These are phyloP conservation scores for Panulirus ornatus DNA, from an alignment of 1,140 invertebrate species.

Conservation along the genomic window DNA sequence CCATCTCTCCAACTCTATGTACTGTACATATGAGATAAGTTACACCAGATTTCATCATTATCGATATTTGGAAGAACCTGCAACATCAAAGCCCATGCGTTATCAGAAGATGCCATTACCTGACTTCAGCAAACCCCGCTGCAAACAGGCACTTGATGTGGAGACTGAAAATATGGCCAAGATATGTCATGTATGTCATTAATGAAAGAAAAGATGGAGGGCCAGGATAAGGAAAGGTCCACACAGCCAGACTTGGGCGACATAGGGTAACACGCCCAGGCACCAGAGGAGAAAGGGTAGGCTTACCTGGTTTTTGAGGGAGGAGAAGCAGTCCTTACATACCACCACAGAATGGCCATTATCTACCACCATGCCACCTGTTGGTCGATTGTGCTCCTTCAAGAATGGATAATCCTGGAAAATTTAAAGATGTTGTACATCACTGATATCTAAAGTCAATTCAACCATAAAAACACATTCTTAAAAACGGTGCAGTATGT, in stretches of 20 bases:
- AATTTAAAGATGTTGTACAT: too few species aligned
- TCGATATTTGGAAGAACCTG: constrained; percentile 29
- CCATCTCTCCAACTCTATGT: constrained; percentile 92
- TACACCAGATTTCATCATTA: constrained; percentile 56
- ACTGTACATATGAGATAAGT: constrained; percentile 80
- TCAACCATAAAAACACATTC: too few species aligned
- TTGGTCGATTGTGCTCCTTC: constrained; percentile 88
- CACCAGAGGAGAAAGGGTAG: not conserved
- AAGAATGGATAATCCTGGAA: constrained; percentile 81
- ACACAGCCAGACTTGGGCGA: not conserved
- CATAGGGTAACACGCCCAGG: constrained; percentile 22
- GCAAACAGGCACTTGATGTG: constrained; percentile 51
- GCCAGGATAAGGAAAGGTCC: not conserved
- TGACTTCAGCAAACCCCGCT: constrained; percentile 52
- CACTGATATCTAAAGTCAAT: too few species aligned
- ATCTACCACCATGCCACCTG: constrained; percentile 90
- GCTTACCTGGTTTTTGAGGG: constrained; percentile 83
- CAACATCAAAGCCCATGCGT: constrained; percentile 57
- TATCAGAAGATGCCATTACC: constrained; percentile 62
- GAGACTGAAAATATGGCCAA: constrained; percentile 69
- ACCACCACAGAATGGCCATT: constrained; percentile 94
- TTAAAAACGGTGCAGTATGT: too few species aligned
- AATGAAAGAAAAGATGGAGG: constrained; percentile 39
- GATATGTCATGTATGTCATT: constrained; percentile 63
- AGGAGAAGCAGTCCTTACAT: constrained; percentile 95